These are phyloP conservation scores for Eurystomus gularis DNA, from an alignment of 2,113 vertebrate genomes.

Conservation along the genomic window DNA sequence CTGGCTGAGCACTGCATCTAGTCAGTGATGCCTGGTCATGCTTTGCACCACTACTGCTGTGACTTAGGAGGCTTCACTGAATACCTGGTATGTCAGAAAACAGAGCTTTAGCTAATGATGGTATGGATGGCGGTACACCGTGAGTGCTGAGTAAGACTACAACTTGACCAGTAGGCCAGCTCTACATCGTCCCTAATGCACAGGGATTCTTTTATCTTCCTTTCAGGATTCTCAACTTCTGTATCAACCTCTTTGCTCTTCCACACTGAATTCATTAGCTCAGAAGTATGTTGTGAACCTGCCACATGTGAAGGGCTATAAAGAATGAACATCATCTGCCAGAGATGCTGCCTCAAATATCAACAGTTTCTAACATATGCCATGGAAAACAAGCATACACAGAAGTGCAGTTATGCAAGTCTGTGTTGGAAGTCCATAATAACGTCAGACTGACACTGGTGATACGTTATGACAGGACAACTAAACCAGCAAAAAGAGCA, in stretches of 20 bases:
- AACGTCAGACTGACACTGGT: rapidly evolving
- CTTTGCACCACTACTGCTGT: background rate
- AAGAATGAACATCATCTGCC: background rate
- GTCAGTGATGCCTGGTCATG: background rate
- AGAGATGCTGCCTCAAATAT: background rate
- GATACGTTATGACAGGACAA: background rate
- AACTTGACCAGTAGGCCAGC: background rate
- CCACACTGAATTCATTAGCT: background rate
- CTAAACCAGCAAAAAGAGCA: background rate
- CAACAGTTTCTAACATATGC: background rate
- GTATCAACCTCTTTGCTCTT: background rate
- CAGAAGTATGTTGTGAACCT: background rate
- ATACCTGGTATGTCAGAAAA: background rate
- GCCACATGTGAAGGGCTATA: background rate
- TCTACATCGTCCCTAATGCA: background rate
- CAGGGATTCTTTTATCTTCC: background rate
- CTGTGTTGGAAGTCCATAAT: background rate
- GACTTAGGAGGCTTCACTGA: background rate
- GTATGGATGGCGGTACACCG: rapidly evolving
- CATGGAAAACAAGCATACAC: background rate
- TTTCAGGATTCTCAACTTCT: background rate
- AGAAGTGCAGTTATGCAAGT: rapidly evolving
- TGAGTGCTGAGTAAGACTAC: background rate
- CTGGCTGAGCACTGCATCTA: background rate
- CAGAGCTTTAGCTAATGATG: background rate